A percentile compares a stretch with the other conserved stretches of the same genome.
Conservation (phyloP, 2,888 invertebrate genomes). For the Drosophila barbarae region DNA sequence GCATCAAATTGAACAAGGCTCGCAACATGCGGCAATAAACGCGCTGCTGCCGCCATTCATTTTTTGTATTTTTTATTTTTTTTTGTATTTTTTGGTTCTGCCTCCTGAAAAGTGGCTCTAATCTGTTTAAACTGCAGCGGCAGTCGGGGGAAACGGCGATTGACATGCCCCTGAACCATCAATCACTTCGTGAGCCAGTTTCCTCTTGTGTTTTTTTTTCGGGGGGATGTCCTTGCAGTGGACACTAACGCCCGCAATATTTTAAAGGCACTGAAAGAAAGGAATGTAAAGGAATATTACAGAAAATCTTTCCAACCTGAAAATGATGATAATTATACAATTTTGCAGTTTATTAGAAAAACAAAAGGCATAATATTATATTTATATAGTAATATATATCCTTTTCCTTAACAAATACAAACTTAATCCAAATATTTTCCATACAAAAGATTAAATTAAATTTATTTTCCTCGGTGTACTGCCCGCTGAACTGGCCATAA, state of each 20-base stretch:
- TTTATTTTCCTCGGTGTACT: not conserved
- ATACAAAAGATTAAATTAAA: not conserved
- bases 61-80: slow-evolving; percentile 11
- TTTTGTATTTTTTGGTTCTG: slow-evolving; percentile 5
- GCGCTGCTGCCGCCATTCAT: slow-evolving; percentile 29
- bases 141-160: slow-evolving; percentile 43
- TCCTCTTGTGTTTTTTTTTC: not conserved
- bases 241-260: slow-evolving; percentile 5
- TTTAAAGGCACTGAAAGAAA: slow-evolving; percentile 18
- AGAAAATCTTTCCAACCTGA: not conserved
- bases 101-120: slow-evolving; percentile 64
- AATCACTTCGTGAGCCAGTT: slow-evolving; percentile 56
- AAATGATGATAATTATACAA: too few relatives aligned
- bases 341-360: too few relatives aligned
- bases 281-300: not conserved
- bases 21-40: slow-evolving; percentile 66
- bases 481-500: slow-evolving; percentile 10
- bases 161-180: slow-evolving; percentile 71
- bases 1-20: slow-evolving; percentile 65
- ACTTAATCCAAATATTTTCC: not conserved
- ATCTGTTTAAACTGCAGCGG: slow-evolving; percentile 72
- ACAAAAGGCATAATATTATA: too few relatives aligned
- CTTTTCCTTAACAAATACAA: not conserved
- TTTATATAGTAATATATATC: not conserved
- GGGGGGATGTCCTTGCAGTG: slow-evolving; percentile 16